A percentile compares a stretch with the other conserved stretches of the same genome.
These are phyloP conservation scores for Esox lucius DNA, from an alignment of 2,797 vertebrate species.

Conservation along the genomic window DNA sequence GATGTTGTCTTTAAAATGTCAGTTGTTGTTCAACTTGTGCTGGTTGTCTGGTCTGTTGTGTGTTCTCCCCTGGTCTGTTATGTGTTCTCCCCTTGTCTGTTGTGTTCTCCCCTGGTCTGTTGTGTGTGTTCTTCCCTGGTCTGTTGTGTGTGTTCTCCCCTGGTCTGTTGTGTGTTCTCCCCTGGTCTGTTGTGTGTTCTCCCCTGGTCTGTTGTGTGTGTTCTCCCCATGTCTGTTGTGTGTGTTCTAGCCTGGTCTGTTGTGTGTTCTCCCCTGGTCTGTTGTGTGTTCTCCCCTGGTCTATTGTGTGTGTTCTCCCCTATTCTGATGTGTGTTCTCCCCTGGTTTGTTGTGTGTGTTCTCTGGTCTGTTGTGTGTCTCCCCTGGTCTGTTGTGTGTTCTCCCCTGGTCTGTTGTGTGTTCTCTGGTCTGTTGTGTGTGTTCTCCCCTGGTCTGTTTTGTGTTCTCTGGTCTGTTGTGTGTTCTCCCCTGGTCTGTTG, in stretches of 20 bases:
- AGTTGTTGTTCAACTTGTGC: constrained; percentile 1
- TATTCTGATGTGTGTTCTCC: constrained; percentile 20
- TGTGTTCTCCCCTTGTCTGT: constrained; percentile 16
- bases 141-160: constrained; percentile 30
- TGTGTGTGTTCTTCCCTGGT: constrained; percentile 20
- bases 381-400: too few relatives aligned
- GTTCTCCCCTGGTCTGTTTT: constrained; percentile 17
- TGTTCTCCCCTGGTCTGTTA: constrained; percentile 14
- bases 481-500: constrained; percentile 12
- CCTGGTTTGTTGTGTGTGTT: constrained; percentile 34
- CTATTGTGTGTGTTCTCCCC: constrained; percentile 10
- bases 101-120: constrained; percentile 15
- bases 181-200: too few relatives aligned
- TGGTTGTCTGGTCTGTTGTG: constrained; percentile 28
- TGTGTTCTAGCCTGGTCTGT: constrained; percentile 5
- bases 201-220: too few relatives aligned
- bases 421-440: constrained; percentile 27
- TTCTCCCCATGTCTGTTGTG: too few relatives aligned
- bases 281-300: constrained; percentile 15
- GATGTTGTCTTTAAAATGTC: constrained; percentile 23
- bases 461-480: constrained; percentile 12
- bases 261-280: constrained; percentile 19
- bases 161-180: background rate
- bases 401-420: background rate
- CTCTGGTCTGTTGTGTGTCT: background rate